Conservation (phyloP, 2,797 vertebrate genomes). For the Lepilemur septentrionalis region DNA sequence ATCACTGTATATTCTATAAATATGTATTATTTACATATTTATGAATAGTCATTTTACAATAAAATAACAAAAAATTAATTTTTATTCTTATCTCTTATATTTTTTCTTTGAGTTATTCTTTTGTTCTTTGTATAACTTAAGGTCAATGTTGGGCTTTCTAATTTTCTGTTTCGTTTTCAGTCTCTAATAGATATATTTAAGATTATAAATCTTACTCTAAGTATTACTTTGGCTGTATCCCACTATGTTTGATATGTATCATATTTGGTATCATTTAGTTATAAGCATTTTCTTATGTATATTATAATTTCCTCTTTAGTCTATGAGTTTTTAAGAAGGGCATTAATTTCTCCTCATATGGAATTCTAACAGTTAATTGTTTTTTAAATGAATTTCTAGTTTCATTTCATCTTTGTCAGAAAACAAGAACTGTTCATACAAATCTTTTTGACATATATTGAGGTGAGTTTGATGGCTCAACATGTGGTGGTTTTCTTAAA, state of each 20-base stretch:
- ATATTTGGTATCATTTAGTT: neutral
- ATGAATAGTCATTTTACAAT: neutral
- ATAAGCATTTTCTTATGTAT: neutral
- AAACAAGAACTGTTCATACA: neutral
- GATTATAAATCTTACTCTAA: neutral
- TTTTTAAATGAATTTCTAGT: neutral
- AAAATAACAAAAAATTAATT: neutral
- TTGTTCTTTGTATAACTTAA: neutral
- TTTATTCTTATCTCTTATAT: neutral
- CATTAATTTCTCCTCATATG: neutral
- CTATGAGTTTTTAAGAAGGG: neutral
- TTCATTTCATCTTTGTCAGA: neutral
- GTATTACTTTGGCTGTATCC: neutral
- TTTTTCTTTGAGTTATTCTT: neutral
- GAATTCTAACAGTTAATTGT: neutral
- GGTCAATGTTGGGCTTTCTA: neutral
- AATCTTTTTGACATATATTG: neutral
- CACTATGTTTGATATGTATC: neutral
- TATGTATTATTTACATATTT: too few species aligned
- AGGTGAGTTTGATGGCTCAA: neutral
- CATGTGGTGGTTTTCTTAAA: neutral
- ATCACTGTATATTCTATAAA: too few species aligned
- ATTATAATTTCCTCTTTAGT: neutral
- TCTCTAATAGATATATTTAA: neutral
- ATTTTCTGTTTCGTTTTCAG: neutral